Base-by-base conservation (phyloP, 2,797 vertebrate genomes). In the Eulemur albifrons region DNA sequence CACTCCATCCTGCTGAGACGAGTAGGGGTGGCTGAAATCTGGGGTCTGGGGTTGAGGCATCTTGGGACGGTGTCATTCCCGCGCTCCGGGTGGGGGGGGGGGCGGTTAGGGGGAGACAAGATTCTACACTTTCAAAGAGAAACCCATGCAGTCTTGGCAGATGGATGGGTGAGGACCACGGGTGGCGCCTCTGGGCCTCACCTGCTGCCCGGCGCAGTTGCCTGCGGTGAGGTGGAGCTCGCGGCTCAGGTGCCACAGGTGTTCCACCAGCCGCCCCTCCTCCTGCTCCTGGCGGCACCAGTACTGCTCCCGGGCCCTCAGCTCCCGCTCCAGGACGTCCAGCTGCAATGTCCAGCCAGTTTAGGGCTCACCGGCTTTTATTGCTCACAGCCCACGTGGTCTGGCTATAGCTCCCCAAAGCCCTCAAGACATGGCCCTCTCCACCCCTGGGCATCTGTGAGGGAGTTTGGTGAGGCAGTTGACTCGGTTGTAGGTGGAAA, bases 301-400 rank as follows among this genome's bases (percentile, higher is more conserved):
- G 97, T 98, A 99, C 59, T 52, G 94, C 85, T 98, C 98, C 50
- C 98, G 98, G 52, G 96, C 95, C 65, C 95, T 98, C 73, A 98
- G 97, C 95, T 99, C 99, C 88, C 97, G 98, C 95, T 99, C 99
- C 95, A 99, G 97, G 5, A 97, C 96, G 59, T 99, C 99, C 88
- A 98, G 90, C 99, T 99, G 97, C 35, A 97, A 96, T 48, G 38
- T 20, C 79, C 63, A 7, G 45, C 13, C 65, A 32, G 17, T 13
- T 94, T 5, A 88, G 65, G 57, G 32, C 27, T 54, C 20, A 1
- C 1, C 4, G 2, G 1, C 12, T 4, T 45, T 96, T n/a, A 70
- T 69, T 65, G 9, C 73, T 81, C 17, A n/a, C 21, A 45, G 32
- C 30, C 81, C 27, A 13, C 3, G 0, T 8, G 15, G 25, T 38